Base-by-base conservation (phyloP, 2,113 vertebrate species). In the Chionomys nivalis region DNA sequence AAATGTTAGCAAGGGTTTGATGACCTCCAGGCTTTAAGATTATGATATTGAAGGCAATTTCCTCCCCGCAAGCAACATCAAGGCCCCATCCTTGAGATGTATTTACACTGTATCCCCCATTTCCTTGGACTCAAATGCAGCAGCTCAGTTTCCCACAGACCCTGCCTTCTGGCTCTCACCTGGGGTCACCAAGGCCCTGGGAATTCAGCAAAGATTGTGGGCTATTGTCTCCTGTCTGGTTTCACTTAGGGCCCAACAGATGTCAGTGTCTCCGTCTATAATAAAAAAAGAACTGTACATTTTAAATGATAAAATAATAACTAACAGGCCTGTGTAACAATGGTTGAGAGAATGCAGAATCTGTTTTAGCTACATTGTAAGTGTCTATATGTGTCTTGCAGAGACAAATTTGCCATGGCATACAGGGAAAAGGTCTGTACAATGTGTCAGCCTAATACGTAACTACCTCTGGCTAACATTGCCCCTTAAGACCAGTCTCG, bases 401-500 rank as follows among this genome's bases (percentile, higher is more conserved):
- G 68, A 70, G 39, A 81, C 4, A 12, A 19, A 49, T 49, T 76
- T 79, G 78, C 52, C 7, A 5, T 14, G 1, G 26, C 3, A 3
- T 5, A 44, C n/a, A 33, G 28, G 86, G 8, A 76, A 87, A 42
- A 24, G 16, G 1, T 28, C 61, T 28, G 0, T 39, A 3, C 8
- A 13, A 11, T 0, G 0, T 7, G 44, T 21, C 8, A 9, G 21
- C 65, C 7, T 39, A 24, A 8, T 24, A 70, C 2, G 0, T 33
- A 19, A 7, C 3, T 12, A 17, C 66, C 47, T 49, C 58, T 28
- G 11, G 23, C 39, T 61, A 10, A 16, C 24, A 68, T 10, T 21
- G 4, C 36, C 47, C 68, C 21, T 63, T 9, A 87, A 47, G 42
- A 14, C 42, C 31, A 33, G 28, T 26, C 23, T 61, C 10, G 0